These are phyloP conservation scores for Ailuropoda melanoleuca DNA, from an alignment of 2,113 vertebrate species.

Conservation along the genomic window DNA sequence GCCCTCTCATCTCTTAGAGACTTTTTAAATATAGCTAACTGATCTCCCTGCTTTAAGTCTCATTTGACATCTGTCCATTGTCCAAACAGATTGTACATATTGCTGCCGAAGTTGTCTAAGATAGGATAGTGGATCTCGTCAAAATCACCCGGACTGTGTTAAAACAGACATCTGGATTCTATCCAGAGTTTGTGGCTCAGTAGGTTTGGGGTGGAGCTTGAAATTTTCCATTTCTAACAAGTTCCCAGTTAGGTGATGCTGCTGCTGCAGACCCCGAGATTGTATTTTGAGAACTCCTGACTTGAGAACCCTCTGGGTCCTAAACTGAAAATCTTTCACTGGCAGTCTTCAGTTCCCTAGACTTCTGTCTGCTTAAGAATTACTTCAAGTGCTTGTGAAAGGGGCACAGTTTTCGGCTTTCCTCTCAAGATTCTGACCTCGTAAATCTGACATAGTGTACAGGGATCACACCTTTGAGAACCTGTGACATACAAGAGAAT, in stretches of 20 bases:
- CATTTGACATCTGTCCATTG: neutral
- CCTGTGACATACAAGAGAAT: neutral
- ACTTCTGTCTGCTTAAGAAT: neutral
- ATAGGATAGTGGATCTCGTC: neutral
- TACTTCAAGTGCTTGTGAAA: neutral
- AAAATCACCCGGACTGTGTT: neutral
- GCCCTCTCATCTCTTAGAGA: neutral
- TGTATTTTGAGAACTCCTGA: neutral
- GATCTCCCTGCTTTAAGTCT: neutral
- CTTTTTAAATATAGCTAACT: neutral
- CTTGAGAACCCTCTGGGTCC: neutral
- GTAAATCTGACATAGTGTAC: neutral
- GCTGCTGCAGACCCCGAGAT: neutral
- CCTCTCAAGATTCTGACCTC: neutral
- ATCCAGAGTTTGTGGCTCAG: neutral
- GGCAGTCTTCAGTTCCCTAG: neutral
- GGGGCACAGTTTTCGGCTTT: neutral
- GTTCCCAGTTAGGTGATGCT: neutral
- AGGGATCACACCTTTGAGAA: neutral
- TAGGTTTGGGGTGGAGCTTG: neutral
- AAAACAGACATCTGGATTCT: neutral
- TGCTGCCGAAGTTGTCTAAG: neutral
- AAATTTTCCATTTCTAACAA: neutral
- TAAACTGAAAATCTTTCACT: slow-evolving; percentile 22
- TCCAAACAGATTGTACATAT: neutral